Evolutionary conservation across 1,140 invertebrate genomes (phyloP).

Genomic region (Hyles euphorbiae): DNA sequence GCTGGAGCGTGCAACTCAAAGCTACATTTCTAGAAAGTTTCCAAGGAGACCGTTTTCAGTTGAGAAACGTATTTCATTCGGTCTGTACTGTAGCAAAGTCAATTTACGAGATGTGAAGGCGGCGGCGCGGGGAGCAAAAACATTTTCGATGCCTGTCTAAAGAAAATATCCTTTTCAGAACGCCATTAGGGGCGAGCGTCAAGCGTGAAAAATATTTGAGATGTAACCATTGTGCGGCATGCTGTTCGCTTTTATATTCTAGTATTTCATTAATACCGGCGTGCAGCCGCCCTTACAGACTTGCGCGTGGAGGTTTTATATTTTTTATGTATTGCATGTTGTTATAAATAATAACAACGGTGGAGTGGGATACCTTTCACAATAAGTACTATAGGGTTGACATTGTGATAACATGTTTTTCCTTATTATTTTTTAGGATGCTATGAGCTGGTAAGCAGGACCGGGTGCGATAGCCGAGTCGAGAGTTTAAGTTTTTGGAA

Average conservation of each 20-base stretch:
- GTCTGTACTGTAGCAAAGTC: conserved; percentile 30
- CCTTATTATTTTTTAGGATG: no score
- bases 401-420: no score
- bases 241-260: conserved; percentile 11
- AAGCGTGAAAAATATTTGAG: conserved; percentile 25
- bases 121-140: conserved; percentile 28
- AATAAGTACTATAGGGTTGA: no score
- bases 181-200: conserved; percentile 23
- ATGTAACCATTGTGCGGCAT: conserved; percentile 17
- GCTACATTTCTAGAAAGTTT: conserved; percentile 5
- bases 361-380: no score
- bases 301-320: no score
- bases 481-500: no score
- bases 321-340: no score
- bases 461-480: no score
- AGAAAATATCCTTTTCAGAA: conserved; percentile 28
- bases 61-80: conserved; percentile 20
- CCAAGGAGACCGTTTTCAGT: conserved; percentile 4
- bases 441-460: no score
- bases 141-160: conserved; percentile 21
- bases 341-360: no score
- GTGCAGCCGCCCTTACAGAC: no score
- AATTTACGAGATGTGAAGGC: conserved; percentile 27
- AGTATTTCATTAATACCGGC: not conserved
- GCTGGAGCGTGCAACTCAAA: conserved; percentile 3